Percentiles rank a stretch among this genome's conserved stretches.
phyloP scores from a whole-genome alignment of 2,888 invertebrate species.

The Agrotis exclamationis region DNA sequence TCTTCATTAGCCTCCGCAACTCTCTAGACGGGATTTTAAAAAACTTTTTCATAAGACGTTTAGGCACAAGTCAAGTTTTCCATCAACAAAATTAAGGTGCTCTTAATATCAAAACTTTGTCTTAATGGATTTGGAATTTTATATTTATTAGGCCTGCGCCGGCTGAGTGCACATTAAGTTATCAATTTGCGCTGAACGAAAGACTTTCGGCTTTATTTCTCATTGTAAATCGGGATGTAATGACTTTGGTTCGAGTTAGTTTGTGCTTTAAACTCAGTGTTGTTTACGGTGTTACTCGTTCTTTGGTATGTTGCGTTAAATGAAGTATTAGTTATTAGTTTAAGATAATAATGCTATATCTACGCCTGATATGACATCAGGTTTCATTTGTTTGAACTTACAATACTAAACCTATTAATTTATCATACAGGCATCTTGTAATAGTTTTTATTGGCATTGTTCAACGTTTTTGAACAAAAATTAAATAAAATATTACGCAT shows the following conservation, averaged over 20 bases:
- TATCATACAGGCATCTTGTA: neutral
- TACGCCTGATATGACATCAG: too few relatives aligned
- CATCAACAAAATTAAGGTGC: conserved; percentile 89
- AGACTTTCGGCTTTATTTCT: conserved; percentile 59
- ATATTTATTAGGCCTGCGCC: conserved; percentile 79
- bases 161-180: conserved; percentile 70
- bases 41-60: conserved; percentile 85
- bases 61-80: conserved; percentile 85
- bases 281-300: neutral
- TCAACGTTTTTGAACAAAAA: conserved; percentile 3
- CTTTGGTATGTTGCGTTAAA: conserved; percentile 1
- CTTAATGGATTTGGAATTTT: conserved; percentile 89
- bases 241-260: conserved; percentile 35
- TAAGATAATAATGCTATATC: too few relatives aligned
- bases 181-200: conserved; percentile 77
- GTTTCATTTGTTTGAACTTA: too few relatives aligned
- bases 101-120: conserved; percentile 87
- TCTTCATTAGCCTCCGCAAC: conserved; percentile 84
- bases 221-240: conserved; percentile 53
- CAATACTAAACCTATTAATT: too few relatives aligned
- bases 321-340: too few relatives aligned
- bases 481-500: neutral
- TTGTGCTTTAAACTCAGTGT: conserved; percentile 22
- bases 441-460: neutral
- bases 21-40: conserved; percentile 78